Evolutionary conservation across 2,113 vertebrate species (phyloP).

Genomic region (Pachyramphus minor): DNA sequence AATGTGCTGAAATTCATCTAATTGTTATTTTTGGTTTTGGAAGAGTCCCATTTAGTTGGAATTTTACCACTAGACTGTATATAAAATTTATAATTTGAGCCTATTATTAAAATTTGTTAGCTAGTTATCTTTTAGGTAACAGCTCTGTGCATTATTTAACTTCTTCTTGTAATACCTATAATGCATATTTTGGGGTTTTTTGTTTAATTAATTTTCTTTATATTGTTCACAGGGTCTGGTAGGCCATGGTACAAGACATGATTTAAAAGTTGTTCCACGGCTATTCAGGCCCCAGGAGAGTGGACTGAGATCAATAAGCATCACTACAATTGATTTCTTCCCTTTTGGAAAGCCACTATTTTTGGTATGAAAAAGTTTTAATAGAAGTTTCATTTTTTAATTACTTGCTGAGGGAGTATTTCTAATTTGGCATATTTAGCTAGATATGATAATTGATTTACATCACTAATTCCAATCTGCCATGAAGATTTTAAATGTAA

Average conservation of each 20-base stretch:
- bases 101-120: not conserved
- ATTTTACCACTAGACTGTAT: not conserved
- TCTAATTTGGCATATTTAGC: not conserved
- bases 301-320: slow-evolving; percentile 68
- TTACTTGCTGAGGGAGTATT: not conserved
- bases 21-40: not conserved
- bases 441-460: not conserved
- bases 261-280: slow-evolving; percentile 78
- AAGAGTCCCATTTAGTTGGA: not conserved
- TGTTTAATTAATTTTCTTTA: not conserved
- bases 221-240: slow-evolving; percentile 79
- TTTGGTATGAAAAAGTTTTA: slow-evolving; percentile 77
- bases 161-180: not conserved
- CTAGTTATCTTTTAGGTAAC: not conserved
- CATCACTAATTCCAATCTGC: not conserved
- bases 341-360: slow-evolving; percentile 84
- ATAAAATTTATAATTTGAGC: not conserved
- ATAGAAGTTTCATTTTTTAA: not conserved
- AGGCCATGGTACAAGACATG: slow-evolving; percentile 83
- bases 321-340: slow-evolving; percentile 86
- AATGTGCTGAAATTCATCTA: not conserved
- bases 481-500: not conserved
- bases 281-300: slow-evolving; percentile 79
- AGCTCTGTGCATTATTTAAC: not conserved
- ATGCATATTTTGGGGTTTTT: not conserved